Conservation (phyloP, 2,113 vertebrate genomes). For the Rynchops niger region DNA sequence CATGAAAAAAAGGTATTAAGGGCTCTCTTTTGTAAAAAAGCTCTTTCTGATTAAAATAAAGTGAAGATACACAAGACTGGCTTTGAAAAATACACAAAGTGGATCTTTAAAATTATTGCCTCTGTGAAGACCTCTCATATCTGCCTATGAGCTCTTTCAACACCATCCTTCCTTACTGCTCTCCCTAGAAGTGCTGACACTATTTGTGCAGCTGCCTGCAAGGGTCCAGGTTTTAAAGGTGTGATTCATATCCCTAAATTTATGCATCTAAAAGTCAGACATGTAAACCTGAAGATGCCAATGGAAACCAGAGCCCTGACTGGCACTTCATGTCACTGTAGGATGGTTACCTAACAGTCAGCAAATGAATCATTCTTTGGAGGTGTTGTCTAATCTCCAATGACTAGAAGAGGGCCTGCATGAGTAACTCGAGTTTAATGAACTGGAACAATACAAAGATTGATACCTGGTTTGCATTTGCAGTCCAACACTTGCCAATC, state of each 20-base stretch:
- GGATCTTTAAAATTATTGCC: neutral
- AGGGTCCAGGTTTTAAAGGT: neutral
- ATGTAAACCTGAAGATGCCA: neutral
- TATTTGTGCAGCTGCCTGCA: neutral
- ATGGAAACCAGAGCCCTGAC: neutral
- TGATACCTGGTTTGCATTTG: neutral
- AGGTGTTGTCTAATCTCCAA: neutral
- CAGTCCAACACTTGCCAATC: rapidly evolving
- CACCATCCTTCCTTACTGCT: neutral
- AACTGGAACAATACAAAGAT: neutral
- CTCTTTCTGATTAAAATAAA: neutral
- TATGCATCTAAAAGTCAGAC: neutral
- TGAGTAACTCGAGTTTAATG: neutral
- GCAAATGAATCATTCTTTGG: neutral
- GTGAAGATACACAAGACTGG: neutral
- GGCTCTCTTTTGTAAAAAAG: neutral
- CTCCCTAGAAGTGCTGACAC: rapidly evolving
- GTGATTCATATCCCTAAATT: neutral
- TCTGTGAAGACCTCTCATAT: neutral
- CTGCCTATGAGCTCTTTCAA: neutral
- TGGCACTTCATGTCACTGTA: neutral
- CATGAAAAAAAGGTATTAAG: neutral
- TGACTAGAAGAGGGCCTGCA: neutral
- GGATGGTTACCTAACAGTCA: neutral
- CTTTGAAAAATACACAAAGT: neutral